Conservation (phyloP, 2,113 vertebrate species). For the Lagopus muta region DNA sequence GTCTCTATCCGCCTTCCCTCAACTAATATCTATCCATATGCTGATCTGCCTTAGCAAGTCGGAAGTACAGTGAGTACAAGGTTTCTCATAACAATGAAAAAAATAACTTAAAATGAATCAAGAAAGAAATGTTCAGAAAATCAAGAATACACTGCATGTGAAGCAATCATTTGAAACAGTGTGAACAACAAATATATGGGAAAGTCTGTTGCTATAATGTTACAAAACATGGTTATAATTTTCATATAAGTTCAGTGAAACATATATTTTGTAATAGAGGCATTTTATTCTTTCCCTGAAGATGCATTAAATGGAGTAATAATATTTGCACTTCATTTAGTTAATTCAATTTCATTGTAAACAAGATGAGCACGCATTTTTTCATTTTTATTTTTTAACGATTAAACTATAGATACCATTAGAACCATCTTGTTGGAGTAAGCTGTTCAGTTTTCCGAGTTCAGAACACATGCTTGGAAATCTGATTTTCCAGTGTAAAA, state of each 20-base stretch:
- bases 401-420: background rate
- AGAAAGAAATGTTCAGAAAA: background rate
- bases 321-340: background rate
- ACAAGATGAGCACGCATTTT: background rate
- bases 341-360: background rate
- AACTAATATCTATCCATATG: background rate
- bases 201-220: slow-evolving; percentile 23
- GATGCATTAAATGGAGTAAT: background rate
- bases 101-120: background rate
- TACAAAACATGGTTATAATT: slow-evolving; percentile 6
- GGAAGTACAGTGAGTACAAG: background rate
- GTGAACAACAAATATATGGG: background rate
- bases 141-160: background rate
- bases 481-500: background rate
- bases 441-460: background rate
- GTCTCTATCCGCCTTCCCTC: background rate
- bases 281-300: background rate
- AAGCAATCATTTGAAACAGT: background rate
- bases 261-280: background rate
- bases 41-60: background rate
- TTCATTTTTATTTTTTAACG: background rate
- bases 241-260: background rate
- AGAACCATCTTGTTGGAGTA: background rate
- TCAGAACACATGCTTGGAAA: background rate
- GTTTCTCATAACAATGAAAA: background rate